Percentiles rank a stretch among this genome's conserved stretches.
Evolutionary conservation across 2,797 vertebrate species (phyloP).

Genomic region (Poeciliopsis infans): DNA sequence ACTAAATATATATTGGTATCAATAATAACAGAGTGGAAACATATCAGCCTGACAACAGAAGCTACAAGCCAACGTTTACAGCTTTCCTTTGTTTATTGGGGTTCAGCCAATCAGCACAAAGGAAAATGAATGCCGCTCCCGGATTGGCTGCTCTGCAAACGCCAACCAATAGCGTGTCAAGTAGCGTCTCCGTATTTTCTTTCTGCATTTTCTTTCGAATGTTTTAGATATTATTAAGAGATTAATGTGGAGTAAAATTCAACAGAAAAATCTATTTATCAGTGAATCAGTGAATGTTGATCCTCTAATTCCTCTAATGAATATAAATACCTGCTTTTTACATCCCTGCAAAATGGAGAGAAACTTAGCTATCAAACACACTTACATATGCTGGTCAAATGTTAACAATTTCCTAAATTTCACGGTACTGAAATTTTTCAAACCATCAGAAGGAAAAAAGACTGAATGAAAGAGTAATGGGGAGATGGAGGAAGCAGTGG

Average conservation of each 20-base stretch:
- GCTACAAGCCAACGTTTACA: neutral
- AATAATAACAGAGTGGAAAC: neutral
- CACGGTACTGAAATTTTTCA: constrained; percentile 38
- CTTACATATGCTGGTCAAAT: constrained; percentile 45
- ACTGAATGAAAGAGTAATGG: constrained; percentile 30
- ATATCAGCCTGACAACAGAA: neutral
- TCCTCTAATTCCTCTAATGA: neutral
- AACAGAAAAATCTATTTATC: neutral
- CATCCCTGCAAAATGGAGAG: neutral
- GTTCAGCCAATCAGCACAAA: neutral
- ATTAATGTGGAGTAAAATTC: neutral
- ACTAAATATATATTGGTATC: neutral
- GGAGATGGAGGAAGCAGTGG: constrained; percentile 23
- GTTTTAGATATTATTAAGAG: neutral
- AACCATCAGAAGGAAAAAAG: constrained; percentile 45
- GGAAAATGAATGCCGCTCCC: neutral
- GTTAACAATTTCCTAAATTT: constrained; percentile 67
- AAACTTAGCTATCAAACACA: neutral
- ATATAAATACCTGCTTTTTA: neutral
- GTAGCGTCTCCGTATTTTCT: neutral
- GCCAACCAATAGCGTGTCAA: neutral
- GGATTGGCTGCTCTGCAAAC: neutral
- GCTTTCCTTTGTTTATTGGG: neutral
- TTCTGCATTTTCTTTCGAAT: neutral
- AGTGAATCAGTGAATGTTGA: neutral